These are phyloP conservation scores for Halocaridina rubra DNA, from an alignment of 2,888 invertebrate genomes.

Conservation along the genomic window DNA sequence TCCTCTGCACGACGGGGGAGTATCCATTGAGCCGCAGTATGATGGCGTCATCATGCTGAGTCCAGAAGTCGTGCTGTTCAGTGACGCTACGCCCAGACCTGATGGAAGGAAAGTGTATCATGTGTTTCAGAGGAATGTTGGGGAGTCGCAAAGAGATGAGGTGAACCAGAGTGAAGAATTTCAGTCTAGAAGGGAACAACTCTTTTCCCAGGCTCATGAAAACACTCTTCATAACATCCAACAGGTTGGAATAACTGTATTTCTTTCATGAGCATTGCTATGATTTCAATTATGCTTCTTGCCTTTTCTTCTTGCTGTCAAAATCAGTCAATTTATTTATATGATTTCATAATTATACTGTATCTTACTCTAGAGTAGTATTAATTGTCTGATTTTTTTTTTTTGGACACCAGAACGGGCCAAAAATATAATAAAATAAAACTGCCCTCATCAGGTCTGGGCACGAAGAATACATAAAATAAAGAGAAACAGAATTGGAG, in stretches of 20 bases:
- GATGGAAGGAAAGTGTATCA: constrained; percentile 60
- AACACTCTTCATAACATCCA: constrained; percentile 55
- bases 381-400: too few relatives aligned
- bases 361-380: too few relatives aligned
- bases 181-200: constrained; percentile 37
- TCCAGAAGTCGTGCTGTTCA: constrained; percentile 55
- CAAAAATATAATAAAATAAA: too few relatives aligned
- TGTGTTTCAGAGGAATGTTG: constrained; percentile 49
- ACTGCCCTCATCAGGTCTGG: too few relatives aligned
- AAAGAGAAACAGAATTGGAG: too few relatives aligned
- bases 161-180: constrained; percentile 39
- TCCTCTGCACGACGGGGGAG: constrained; percentile 28
- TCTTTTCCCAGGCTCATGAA: constrained; percentile 56
- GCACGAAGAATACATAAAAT: too few relatives aligned
- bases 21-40: constrained; percentile 59
- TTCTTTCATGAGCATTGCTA: too few relatives aligned
- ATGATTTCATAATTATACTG: too few relatives aligned
- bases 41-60: constrained; percentile 62
- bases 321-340: too few relatives aligned
- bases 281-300: too few relatives aligned
- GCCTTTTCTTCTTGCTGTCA: too few relatives aligned
- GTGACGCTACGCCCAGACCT: constrained; percentile 58
- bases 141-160: constrained; percentile 29
- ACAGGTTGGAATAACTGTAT: constrained; percentile 37
- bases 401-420: too few relatives aligned